Evolutionary conservation across 1,140 invertebrate genomes (phyloP).

Genomic region (Trichonephila inaurata): DNA sequence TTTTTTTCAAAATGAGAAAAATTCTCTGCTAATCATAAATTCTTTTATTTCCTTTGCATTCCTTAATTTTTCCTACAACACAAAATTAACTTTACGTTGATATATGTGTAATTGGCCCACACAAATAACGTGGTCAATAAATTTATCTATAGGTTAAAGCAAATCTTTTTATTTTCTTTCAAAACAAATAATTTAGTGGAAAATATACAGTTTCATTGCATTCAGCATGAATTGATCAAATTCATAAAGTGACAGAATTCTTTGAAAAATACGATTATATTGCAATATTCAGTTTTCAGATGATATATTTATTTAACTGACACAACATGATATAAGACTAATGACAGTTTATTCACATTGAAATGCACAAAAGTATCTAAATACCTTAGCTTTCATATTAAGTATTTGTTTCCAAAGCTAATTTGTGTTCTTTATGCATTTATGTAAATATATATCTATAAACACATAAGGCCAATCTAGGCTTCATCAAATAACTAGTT

Average conservation of each 20-base stretch:
- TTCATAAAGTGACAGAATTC: neutral
- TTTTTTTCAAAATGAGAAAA: too few species aligned
- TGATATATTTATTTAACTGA: neutral
- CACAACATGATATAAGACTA: slow-evolving; percentile 42
- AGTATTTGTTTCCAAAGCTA: slow-evolving; percentile 54
- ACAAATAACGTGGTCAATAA: too few species aligned
- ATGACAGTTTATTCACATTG: slow-evolving; percentile 68
- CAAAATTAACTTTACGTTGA: too few species aligned
- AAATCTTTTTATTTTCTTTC: neutral
- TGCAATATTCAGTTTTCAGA: neutral
- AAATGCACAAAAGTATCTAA: slow-evolving; percentile 51
- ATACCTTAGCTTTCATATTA: slow-evolving; percentile 52
- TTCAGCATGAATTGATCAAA: neutral
- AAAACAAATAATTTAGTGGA: slow-evolving; percentile 14
- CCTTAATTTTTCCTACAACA: too few species aligned
- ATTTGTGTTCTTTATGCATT: neutral
- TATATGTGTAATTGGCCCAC: too few species aligned
- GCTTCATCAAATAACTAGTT: neutral
- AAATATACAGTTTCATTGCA: neutral
- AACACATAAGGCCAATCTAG: neutral
- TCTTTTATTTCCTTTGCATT: too few species aligned
- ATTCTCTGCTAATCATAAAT: too few species aligned
- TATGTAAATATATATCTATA: slow-evolving; percentile 33
- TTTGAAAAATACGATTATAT: neutral
- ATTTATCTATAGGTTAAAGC: neutral